Conservation (phyloP, 2,888 invertebrate genomes). For the Eristalis tenax region DNA sequence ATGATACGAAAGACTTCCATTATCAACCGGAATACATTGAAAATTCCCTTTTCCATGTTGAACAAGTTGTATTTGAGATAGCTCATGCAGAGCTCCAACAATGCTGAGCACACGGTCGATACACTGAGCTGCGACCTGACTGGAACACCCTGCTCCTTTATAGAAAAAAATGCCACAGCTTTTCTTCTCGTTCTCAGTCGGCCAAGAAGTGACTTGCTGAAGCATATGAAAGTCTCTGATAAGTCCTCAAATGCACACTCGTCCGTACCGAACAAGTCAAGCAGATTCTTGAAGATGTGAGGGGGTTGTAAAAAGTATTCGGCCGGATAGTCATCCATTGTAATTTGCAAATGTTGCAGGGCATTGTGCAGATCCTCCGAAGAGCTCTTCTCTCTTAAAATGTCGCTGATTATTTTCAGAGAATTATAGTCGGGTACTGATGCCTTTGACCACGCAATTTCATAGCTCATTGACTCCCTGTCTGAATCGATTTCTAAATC, state of each 20-base stretch:
- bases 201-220: slow-evolving; percentile 73
- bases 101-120: slow-evolving; percentile 71
- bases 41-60: slow-evolving; percentile 56
- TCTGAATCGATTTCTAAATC: slow-evolving; percentile 16
- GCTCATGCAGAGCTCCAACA: slow-evolving; percentile 73
- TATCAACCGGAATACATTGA: slow-evolving; percentile 62
- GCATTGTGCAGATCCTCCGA: slow-evolving; percentile 74
- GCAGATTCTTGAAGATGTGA: slow-evolving; percentile 76
- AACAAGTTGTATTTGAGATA: slow-evolving; percentile 64
- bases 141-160: slow-evolving; percentile 4
- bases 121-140: slow-evolving; percentile 74
- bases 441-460: slow-evolving; percentile 77
- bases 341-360: slow-evolving; percentile 76
- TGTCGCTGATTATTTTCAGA: slow-evolving; percentile 75
- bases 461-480: slow-evolving; percentile 73
- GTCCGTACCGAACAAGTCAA: slow-evolving; percentile 74
- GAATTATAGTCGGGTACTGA: slow-evolving; percentile 76
- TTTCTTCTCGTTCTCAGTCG: slow-evolving; percentile 73
- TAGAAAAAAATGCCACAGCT: slow-evolving; percentile 60
- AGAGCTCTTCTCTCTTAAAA: slow-evolving; percentile 64
- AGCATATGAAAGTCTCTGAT: slow-evolving; percentile 73
- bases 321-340: slow-evolving; percentile 78
- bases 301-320: slow-evolving; percentile 80
- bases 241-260: slow-evolving; percentile 70
- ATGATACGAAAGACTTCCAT: slow-evolving; percentile 69